phyloP scores from a whole-genome alignment of 2,888 invertebrate species.

The Perdita meconis region DNA sequence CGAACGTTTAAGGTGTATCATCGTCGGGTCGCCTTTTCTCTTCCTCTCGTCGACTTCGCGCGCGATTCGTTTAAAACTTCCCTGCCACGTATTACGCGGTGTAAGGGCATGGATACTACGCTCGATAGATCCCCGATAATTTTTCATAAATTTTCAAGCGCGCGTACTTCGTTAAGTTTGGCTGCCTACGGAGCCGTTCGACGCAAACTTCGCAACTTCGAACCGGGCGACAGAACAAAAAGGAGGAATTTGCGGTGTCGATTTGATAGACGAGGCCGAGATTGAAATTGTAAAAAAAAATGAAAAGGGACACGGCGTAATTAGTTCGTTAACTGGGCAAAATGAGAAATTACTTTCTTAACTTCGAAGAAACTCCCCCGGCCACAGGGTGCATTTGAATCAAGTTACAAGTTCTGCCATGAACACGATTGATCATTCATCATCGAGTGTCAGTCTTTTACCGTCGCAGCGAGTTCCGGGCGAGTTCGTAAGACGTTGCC shows the following conservation, averaged over 20 bases:
- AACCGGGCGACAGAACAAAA: not conserved
- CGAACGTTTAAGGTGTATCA: no score
- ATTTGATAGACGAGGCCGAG: not conserved
- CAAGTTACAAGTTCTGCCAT: not conserved
- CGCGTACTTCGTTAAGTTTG: conserved; percentile 3
- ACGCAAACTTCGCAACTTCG: not conserved
- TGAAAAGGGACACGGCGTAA: conserved; percentile 1
- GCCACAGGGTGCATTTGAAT: conserved; percentile 7
- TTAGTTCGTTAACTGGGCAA: not conserved
- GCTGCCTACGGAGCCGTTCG: not conserved
- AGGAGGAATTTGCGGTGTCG: conserved; percentile 11
- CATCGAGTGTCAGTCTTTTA: not conserved
- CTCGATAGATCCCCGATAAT: not conserved
- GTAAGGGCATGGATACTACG: not conserved
- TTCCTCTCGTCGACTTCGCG: not conserved
- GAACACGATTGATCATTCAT: not conserved
- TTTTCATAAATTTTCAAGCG: not conserved
- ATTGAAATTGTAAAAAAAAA: conserved; percentile 21
- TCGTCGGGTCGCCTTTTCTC: not conserved
- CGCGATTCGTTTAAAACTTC: no score
- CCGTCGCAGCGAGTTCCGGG: not conserved
- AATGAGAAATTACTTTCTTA: conserved; percentile 28
- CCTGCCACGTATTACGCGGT: not conserved
- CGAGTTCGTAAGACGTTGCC: not conserved
- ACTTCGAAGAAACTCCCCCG: conserved; percentile 18